Evolutionary conservation across 2,113 vertebrate genomes (phyloP).

Genomic region (Callorhinus ursinus): DNA sequence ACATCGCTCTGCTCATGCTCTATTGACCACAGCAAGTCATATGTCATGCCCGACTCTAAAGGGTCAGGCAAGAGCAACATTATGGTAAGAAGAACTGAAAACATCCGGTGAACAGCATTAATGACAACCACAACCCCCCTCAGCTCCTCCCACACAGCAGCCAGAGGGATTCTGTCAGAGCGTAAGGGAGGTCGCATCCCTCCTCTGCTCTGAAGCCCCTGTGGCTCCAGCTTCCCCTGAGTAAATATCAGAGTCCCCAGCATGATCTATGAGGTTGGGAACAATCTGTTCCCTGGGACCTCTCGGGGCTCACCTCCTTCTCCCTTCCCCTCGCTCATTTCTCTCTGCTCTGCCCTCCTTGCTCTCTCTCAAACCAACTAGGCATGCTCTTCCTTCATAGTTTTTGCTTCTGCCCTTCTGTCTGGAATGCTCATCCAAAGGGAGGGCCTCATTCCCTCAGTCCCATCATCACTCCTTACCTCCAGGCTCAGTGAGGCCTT

Average conservation of each 20-base stretch:
- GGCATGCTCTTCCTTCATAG: not conserved
- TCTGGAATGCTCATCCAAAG: not conserved
- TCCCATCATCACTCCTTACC: not conserved
- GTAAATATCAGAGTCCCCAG: not conserved
- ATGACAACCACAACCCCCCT: not conserved
- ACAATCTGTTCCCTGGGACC: too few relatives aligned
- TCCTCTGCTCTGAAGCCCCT: not conserved
- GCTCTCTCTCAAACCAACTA: not conserved
- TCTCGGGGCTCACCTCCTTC: too few relatives aligned
- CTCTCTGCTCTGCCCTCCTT: not conserved
- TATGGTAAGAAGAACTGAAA: too few relatives aligned
- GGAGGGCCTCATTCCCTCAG: not conserved
- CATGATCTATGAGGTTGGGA: not conserved
- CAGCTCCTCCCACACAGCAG: not conserved
- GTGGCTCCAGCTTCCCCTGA: not conserved
- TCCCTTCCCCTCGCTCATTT: too few relatives aligned
- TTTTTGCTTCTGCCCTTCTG: not conserved
- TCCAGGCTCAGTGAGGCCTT: not conserved
- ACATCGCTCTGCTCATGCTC: not conserved
- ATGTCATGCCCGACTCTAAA: not conserved
- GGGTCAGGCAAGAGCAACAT: not conserved
- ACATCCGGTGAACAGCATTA: accelerated
- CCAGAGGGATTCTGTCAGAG: not conserved
- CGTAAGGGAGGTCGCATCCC: not conserved
- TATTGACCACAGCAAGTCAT: not conserved